Conservation (phyloP, 2,888 invertebrate genomes). For the Drosophila bunnanda region DNA sequence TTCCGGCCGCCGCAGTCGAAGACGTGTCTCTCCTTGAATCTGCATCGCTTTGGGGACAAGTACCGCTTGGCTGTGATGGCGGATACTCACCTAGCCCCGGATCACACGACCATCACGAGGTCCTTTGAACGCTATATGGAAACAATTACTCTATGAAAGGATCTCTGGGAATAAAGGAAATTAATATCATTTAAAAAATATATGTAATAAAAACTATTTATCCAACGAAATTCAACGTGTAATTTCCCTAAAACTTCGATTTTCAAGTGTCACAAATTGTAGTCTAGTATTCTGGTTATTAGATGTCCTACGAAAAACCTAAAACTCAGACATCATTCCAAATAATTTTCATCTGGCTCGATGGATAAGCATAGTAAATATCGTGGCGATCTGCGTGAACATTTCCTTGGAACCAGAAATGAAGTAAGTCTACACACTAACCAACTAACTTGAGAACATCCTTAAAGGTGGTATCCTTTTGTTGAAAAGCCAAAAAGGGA, state of each 20-base stretch:
- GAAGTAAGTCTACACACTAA: slow-evolving; percentile 2
- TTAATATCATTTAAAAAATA: slow-evolving; percentile 11
- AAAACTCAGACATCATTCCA: neutral
- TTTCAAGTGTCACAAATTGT: neutral
- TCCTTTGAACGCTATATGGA: slow-evolving; percentile 83
- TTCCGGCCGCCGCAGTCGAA: slow-evolving; percentile 84
- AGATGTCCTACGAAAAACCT: neutral
- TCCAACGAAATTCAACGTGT: neutral
- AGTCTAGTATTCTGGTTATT: neutral
- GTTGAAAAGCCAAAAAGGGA: neutral
- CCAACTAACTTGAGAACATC: neutral
- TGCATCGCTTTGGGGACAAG: slow-evolving; percentile 83
- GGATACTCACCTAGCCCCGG: slow-evolving; percentile 83
- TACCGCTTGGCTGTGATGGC: slow-evolving; percentile 84
- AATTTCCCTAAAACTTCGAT: neutral
- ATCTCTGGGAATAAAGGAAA: neutral
- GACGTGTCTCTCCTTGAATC: slow-evolving; percentile 83
- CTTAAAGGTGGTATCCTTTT: neutral
- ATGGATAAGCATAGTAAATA: slow-evolving; percentile 37
- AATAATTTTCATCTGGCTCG: neutral
- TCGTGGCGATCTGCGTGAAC: slow-evolving; percentile 39
- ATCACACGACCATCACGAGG: slow-evolving; percentile 81
- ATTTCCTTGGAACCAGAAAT: slow-evolving; percentile 43
- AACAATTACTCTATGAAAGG: slow-evolving; percentile 57
- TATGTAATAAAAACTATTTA: slow-evolving; percentile 38